Evolutionary conservation across 2,888 invertebrate genomes (phyloP).

Genomic region (Eupelmus urozonus): DNA sequence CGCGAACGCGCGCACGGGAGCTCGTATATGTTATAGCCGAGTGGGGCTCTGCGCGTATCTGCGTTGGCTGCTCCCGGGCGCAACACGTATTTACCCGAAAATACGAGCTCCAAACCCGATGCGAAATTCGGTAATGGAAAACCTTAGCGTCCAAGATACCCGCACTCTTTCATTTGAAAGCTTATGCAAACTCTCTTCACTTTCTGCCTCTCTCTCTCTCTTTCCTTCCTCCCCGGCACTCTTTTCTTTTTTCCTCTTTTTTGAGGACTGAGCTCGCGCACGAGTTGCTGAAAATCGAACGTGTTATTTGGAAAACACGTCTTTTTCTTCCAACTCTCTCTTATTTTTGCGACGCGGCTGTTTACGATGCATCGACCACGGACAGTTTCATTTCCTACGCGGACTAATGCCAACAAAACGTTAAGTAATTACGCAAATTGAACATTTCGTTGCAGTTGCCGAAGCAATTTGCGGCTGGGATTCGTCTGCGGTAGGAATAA

Average conservation of each 20-base stretch:
- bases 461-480: neutral
- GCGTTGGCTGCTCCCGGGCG: neutral
- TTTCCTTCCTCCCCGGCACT: neutral
- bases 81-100: slow-evolving; percentile 30
- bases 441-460: neutral
- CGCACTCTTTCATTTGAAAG: slow-evolving; percentile 29
- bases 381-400: neutral
- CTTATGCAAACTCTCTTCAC: slow-evolving; percentile 29
- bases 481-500: too few relatives aligned
- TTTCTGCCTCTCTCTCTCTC: neutral
- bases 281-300: neutral
- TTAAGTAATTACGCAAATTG: slow-evolving; percentile 26
- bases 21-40: neutral
- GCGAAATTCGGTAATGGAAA: slow-evolving; percentile 49
- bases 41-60: neutral
- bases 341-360: too few relatives aligned
- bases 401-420: neutral
- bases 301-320: neutral
- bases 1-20: neutral
- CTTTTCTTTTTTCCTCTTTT: too few relatives aligned
- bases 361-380: neutral
- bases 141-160: slow-evolving; percentile 30
- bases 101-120: slow-evolving; percentile 36
- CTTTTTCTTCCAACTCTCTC: slow-evolving; percentile 3
- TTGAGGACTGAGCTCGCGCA: too few relatives aligned